Evolutionary conservation across 2,113 vertebrate species (phyloP), one percentile per base, ranked within the genome.

Genomic region (Oncorhynchus tshawytscha): DNA sequence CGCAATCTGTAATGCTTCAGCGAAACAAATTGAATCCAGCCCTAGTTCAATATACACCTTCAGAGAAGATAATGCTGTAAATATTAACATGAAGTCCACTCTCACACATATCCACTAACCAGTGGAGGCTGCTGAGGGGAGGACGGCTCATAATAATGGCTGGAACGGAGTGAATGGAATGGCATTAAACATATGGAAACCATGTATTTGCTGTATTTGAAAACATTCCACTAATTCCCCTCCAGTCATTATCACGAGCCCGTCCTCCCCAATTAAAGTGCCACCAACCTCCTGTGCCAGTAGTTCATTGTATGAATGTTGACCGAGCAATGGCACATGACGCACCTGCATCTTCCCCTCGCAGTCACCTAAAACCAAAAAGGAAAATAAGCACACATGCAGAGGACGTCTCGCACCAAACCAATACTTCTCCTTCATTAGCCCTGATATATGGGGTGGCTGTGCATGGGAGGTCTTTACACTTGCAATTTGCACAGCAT

Each of bases 401-500:
- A 64, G 29, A 49, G 48, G 31, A 75, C n/a, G 8, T 54, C 75
- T 48, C 78, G 29, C 75, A 72, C 24, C 66, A 72, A 34, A 70
- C 68, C 34, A 69, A 64, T 71, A 70, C 59, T 71, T 59, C 78
- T 83, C 62, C 78, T 76, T 75, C 75, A 62, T 77, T 80, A 72
- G 77, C 76, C 77, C 66, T 77, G 67, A 27, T 85, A 78, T 76
- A 69, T 62, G 79, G 31, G 78, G 69, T 78, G 74, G 72, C 78
- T 78, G 45, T 69, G 85, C 62, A 54, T 72, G 39, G 73, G 75
- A 88, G 74, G 60, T 75, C 64, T 83, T 81, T 82, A 86, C 77
- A 85, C 79, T 85, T 92, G 90, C 88, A 90, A 67, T 93, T 92
- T 92, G 92, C 92, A 93, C 92, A 92, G 75, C 79, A 88, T 74